A percentile compares a stretch with the other conserved stretches of the same genome.
These are phyloP conservation scores for Nothocercus nigrocapillus DNA, from an alignment of 2,113 vertebrate genomes.

Conservation along the genomic window DNA sequence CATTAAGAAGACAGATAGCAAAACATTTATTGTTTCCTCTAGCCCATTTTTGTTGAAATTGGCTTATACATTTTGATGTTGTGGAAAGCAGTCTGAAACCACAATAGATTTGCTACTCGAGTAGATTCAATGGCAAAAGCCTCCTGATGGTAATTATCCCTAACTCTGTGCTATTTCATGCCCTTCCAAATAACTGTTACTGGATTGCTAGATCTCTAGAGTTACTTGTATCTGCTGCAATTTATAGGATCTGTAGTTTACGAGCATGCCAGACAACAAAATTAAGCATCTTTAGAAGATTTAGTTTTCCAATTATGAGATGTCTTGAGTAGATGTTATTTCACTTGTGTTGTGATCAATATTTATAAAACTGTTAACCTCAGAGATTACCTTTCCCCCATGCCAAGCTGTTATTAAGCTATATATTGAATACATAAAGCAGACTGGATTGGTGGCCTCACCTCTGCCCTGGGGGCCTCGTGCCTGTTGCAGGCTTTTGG, in stretches of 20 bases:
- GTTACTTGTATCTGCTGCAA: neutral
- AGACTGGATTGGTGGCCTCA: neutral
- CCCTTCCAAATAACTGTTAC: neutral
- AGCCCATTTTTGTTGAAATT: neutral
- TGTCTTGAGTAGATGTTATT: neutral
- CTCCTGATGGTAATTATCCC: neutral
- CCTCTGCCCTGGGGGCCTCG: neutral
- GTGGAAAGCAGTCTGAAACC: neutral
- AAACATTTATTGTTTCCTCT: neutral
- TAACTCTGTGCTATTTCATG: neutral
- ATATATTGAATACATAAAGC: neutral
- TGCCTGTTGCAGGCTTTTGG: neutral
- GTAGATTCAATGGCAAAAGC: neutral
- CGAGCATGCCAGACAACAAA: neutral
- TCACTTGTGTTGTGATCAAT: neutral
- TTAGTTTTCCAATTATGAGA: neutral
- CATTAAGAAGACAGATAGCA: neutral
- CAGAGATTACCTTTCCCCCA: neutral
- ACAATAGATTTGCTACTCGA: neutral
- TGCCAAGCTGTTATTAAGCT: fast-evolving
- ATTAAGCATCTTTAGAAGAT: neutral
- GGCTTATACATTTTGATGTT: neutral
- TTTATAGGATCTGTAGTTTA: neutral
- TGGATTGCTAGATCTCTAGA: neutral
- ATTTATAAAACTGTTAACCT: neutral